Percentiles rank a stretch among this genome's conserved stretches.
These are phyloP conservation scores for Ochlodes sylvanus DNA, from an alignment of 2,888 invertebrate species.

Conservation along the genomic window DNA sequence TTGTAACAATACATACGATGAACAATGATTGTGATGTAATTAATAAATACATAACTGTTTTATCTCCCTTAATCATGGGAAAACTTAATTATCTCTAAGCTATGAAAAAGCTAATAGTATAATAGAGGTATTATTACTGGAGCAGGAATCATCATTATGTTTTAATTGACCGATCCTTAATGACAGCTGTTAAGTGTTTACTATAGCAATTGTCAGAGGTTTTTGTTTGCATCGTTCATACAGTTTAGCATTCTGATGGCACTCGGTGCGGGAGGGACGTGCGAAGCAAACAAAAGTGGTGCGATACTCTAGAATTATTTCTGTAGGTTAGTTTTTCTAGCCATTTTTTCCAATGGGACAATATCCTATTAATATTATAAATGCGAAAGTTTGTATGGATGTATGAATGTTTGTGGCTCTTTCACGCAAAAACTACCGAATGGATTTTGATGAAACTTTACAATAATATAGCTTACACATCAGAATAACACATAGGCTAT, in stretches of 20 bases:
- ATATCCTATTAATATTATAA: no score
- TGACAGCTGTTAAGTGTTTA: conserved; percentile 37
- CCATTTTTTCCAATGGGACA: not conserved
- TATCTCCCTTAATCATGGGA: not conserved
- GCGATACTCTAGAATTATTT: conserved; percentile 54
- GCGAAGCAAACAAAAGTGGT: conserved; percentile 72
- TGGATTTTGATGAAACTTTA: no score
- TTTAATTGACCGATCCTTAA: conserved; percentile 35
- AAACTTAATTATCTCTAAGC: not conserved
- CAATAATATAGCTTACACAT: no score
- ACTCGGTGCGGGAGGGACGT: conserved; percentile 58
- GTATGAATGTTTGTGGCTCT: no score
- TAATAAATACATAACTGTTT: not conserved
- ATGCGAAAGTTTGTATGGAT: no score
- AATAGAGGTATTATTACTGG: conserved; percentile 27
- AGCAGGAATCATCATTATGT: conserved; percentile 26
- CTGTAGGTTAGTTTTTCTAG: conserved; percentile 3
- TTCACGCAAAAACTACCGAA: no score
- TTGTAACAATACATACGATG: no score
- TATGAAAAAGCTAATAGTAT: conserved; percentile 21
- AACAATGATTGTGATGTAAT: no score
- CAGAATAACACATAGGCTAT: no score
- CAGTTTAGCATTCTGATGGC: conserved; percentile 61
- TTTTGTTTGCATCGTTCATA: conserved; percentile 35
- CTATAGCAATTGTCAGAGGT: conserved; percentile 21